phyloP scores from a whole-genome alignment of 1,140 invertebrate species.

The Drosophila repleta region DNA sequence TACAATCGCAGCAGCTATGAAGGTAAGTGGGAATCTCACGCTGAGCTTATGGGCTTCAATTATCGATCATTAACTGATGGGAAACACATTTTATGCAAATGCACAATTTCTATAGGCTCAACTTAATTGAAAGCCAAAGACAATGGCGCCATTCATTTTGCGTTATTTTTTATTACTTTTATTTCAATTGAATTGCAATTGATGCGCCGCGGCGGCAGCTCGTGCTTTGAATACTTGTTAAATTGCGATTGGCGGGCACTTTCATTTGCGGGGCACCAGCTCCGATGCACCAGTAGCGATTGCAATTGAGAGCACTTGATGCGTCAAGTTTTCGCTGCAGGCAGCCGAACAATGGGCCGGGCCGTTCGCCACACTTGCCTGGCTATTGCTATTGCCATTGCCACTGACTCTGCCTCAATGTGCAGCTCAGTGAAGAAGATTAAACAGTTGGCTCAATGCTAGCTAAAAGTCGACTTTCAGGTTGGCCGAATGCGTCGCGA shows the following conservation, averaged over 20 bases:
- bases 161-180: background rate
- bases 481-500: slow-evolving; percentile 43
- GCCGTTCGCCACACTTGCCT: slow-evolving; percentile 49
- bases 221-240: slow-evolving; percentile 66
- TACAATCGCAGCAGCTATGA: slow-evolving; percentile 41
- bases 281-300: slow-evolving; percentile 22
- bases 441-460: slow-evolving; percentile 37
- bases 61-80: slow-evolving; percentile 53
- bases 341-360: slow-evolving; percentile 23
- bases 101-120: slow-evolving; percentile 10
- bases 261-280: slow-evolving; percentile 47
- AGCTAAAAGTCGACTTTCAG: slow-evolving; percentile 68
- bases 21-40: slow-evolving; percentile 58
- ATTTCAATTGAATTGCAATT: slow-evolving; percentile 61
- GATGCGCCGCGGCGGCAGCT: slow-evolving; percentile 17
- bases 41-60: slow-evolving; percentile 52
- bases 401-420: slow-evolving; percentile 54
- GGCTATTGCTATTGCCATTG: slow-evolving; percentile 57
- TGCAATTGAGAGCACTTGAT: slow-evolving; percentile 55
- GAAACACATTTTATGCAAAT: slow-evolving; percentile 53
- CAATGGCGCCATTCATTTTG: slow-evolving; percentile 56
- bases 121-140: slow-evolving; percentile 27
- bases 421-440: slow-evolving; percentile 52
- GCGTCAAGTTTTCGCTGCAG: slow-evolving; percentile 57
- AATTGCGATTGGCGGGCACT: slow-evolving; percentile 65